phyloP scores from a whole-genome alignment of 1,140 invertebrate species.

The Drosophila truncata region DNA sequence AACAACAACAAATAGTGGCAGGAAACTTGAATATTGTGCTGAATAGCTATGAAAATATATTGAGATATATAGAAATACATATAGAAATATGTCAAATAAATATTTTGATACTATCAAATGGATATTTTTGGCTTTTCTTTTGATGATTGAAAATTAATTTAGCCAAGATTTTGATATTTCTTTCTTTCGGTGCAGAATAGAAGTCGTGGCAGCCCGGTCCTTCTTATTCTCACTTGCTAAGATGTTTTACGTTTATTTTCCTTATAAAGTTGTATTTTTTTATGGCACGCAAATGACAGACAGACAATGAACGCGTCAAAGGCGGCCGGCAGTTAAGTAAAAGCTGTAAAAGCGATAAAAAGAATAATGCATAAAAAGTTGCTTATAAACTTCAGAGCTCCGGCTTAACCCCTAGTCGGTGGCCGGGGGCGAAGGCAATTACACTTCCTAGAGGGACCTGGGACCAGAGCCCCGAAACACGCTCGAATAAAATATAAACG shows the following conservation, averaged over 20 bases:
- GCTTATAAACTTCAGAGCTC: conserved; percentile 35
- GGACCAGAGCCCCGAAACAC: background rate
- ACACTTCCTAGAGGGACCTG: conserved; percentile 13
- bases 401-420: conserved; percentile 44
- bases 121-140: background rate
- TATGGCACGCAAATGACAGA: conserved; percentile 69
- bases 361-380: conserved; percentile 62
- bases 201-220: background rate
- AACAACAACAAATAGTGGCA: conserved; percentile 1
- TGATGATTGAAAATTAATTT: conserved; percentile 11
- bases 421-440: conserved; percentile 17
- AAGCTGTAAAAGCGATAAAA: conserved; percentile 58
- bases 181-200: conserved; percentile 1
- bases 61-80: background rate
- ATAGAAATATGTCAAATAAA: conserved; percentile 6
- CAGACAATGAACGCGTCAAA: conserved; percentile 57
- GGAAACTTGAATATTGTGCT: background rate
- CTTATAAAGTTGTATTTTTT: conserved; percentile 60
- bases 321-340: conserved; percentile 45
- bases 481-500: conserved; percentile 15
- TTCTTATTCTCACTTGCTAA: conserved; percentile 13
- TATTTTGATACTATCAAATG: conserved; percentile 6
- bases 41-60: background rate
- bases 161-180: background rate
- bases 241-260: conserved; percentile 58